These are phyloP conservation scores for Drosophila sechellia DNA, from an alignment of 1,140 invertebrate species.

Conservation along the genomic window DNA sequence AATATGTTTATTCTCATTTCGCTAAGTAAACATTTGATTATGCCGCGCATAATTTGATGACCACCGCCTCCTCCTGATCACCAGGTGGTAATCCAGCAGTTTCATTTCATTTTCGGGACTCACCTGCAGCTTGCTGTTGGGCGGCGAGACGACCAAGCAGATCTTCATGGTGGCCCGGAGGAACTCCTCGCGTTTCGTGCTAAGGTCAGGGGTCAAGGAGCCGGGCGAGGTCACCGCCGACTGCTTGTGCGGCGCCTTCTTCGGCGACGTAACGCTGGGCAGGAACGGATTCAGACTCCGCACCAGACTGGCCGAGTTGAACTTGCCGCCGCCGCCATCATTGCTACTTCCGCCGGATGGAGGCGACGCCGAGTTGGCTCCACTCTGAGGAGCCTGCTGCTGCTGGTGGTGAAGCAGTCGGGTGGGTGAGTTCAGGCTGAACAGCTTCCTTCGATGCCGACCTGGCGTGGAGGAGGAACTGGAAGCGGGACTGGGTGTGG, in stretches of 20 bases:
- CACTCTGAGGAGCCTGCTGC: slow-evolving; percentile 25
- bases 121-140: slow-evolving; percentile 83
- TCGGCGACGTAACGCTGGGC: slow-evolving; percentile 53
- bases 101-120: slow-evolving; percentile 44
- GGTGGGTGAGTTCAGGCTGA: slow-evolving; percentile 75
- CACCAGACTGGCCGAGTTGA: slow-evolving; percentile 49
- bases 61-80: slow-evolving; percentile 4
- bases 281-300: slow-evolving; percentile 66
- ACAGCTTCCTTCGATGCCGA: slow-evolving; percentile 73
- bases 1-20: slow-evolving; percentile 59
- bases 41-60: slow-evolving; percentile 43
- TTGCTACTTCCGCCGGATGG: slow-evolving; percentile 25
- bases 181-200: slow-evolving; percentile 85
- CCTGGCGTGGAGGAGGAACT: slow-evolving; percentile 75
- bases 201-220: slow-evolving; percentile 68
- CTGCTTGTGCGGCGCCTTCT: slow-evolving; percentile 53
- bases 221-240: slow-evolving; percentile 58
- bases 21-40: slow-evolving; percentile 55
- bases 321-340: slow-evolving; percentile 20
- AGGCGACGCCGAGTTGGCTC: slow-evolving; percentile 15
- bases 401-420: slow-evolving; percentile 64
- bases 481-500: slow-evolving; percentile 65
- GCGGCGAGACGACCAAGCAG: slow-evolving; percentile 83
- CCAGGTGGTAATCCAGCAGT: not conserved
- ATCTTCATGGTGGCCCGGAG: slow-evolving; percentile 84